These are phyloP conservation scores for Torymus texanus DNA, from an alignment of 2,888 invertebrate species.

Conservation along the genomic window DNA sequence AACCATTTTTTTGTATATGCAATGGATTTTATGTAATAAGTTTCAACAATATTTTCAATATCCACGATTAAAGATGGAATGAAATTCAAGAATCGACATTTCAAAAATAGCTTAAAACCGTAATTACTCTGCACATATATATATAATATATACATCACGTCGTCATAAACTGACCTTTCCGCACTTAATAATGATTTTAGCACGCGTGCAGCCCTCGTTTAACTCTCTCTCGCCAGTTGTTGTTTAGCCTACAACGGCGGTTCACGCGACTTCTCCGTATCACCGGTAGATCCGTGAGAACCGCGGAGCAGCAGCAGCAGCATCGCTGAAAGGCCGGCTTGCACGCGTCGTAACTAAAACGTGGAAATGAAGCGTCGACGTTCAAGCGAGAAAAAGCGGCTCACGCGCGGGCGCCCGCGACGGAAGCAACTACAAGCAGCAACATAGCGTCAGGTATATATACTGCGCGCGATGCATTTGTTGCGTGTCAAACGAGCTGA, in stretches of 20 bases:
- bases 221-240: neutral
- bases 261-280: constrained; percentile 44
- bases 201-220: too few relatives aligned
- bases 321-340: neutral
- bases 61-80: too few relatives aligned
- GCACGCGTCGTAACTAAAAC: constrained; percentile 56
- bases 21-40: too few relatives aligned
- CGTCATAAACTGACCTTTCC: too few relatives aligned
- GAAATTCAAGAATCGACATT: too few relatives aligned
- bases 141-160: too few relatives aligned
- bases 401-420: too few relatives aligned
- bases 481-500: constrained; percentile 62
- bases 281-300: constrained; percentile 52
- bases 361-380: constrained; percentile 60
- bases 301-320: neutral
- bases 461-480: constrained; percentile 48
- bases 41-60: too few relatives aligned
- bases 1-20: too few relatives aligned
- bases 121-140: too few relatives aligned
- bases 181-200: too few relatives aligned
- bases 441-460: neutral
- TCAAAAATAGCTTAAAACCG: too few relatives aligned
- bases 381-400: constrained; percentile 20
- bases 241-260: neutral
- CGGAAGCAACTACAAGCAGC: neutral